phyloP scores from a whole-genome alignment of 2,797 vertebrate genomes.

The Diplodus puntazzo region DNA sequence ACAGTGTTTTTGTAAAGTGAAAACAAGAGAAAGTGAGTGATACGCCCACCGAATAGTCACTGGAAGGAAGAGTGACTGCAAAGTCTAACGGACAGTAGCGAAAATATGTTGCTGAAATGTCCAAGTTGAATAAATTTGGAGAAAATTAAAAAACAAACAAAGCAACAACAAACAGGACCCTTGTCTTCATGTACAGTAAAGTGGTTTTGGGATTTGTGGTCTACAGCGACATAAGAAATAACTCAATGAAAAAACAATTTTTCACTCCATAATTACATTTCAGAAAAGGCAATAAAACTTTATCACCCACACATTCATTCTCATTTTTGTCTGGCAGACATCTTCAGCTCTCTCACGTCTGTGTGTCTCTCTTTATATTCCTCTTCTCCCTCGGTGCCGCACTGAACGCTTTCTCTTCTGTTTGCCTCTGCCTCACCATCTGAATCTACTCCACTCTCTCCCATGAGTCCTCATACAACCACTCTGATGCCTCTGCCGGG shows the following conservation, averaged over 20 bases:
- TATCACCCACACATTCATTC: constrained; percentile 65
- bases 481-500: constrained; percentile 63
- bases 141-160: constrained; percentile 12
- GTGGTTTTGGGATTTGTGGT: constrained; percentile 37
- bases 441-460: constrained; percentile 67
- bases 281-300: constrained; percentile 75
- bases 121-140: constrained; percentile 26
- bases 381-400: constrained; percentile 33
- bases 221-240: constrained; percentile 48
- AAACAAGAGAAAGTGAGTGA: constrained; percentile 36
- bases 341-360: constrained; percentile 50
- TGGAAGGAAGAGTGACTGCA: constrained; percentile 28
- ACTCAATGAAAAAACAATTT: constrained; percentile 57
- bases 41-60: constrained; percentile 14
- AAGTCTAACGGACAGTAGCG: constrained; percentile 32
- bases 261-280: constrained; percentile 58
- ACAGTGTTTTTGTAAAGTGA: constrained; percentile 14
- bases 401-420: constrained; percentile 52
- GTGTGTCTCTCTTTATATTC: constrained; percentile 37
- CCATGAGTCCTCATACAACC: constrained; percentile 61
- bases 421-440: constrained; percentile 55
- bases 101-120: constrained; percentile 44
- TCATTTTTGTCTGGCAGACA: constrained; percentile 61
- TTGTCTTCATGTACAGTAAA: constrained; percentile 23
- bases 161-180: constrained; percentile 10